Conservation (phyloP, 2,797 vertebrate genomes). For the Phrynocephalus forsythii region DNA sequence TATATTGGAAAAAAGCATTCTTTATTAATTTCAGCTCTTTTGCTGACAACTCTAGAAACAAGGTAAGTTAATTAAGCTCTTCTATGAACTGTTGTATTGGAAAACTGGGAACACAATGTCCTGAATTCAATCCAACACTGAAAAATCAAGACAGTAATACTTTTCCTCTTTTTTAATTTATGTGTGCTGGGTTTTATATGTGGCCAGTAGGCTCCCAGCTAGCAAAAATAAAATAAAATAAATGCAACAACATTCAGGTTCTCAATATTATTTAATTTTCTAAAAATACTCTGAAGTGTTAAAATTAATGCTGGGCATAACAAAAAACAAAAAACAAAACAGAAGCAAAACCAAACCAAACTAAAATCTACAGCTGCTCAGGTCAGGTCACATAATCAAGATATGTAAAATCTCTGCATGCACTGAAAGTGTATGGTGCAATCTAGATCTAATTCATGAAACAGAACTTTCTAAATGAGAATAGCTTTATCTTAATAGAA, state of each 20-base stretch:
- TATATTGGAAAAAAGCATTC: background rate
- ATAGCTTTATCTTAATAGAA: no score
- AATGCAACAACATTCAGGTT: background rate
- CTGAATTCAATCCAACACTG: constrained; percentile 17
- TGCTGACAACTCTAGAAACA: background rate
- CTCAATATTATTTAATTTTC: background rate
- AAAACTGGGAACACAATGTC: background rate
- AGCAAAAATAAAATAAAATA: background rate
- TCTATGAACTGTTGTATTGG: background rate
- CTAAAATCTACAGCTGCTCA: fast-evolving
- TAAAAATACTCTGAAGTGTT: background rate
- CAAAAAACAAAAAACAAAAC: background rate
- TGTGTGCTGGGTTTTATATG: background rate
- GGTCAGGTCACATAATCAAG: background rate
- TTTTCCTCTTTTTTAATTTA: background rate
- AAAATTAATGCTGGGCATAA: background rate
- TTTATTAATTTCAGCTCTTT: background rate
- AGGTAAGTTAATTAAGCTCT: constrained; percentile 8
- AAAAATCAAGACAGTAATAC: constrained; percentile 20
- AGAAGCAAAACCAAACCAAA: background rate
- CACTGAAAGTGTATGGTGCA: background rate
- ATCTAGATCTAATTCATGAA: background rate
- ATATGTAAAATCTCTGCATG: background rate
- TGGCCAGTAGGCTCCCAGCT: background rate
- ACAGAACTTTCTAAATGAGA: background rate